A percentile compares a stretch with the other conserved stretches of the same genome.
phyloP scores from a whole-genome alignment of 2,888 invertebrate species.

The Hyposoter didymator region DNA sequence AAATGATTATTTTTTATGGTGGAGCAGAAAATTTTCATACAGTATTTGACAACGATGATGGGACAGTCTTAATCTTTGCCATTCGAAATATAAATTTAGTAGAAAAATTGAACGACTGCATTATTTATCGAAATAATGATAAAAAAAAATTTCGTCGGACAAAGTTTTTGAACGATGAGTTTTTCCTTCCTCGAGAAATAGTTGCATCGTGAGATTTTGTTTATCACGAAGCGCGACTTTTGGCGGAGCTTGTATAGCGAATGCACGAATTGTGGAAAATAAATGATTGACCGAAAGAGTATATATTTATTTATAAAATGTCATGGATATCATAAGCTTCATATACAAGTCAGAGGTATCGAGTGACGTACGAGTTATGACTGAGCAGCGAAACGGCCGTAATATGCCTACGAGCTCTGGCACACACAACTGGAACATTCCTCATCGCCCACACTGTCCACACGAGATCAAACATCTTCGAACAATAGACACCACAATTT shows the following conservation, averaged over 20 bases:
- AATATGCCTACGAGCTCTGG: conserved; percentile 61
- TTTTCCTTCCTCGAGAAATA: no score
- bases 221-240: not conserved
- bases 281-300: conserved; percentile 14
- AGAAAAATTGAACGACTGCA: no score
- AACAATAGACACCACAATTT: conserved; percentile 72
- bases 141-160: no score
- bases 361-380: conserved; percentile 75
- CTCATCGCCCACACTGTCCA: conserved; percentile 70
- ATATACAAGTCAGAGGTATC: conserved; percentile 59
- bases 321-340: conserved; percentile 17
- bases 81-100: no score
- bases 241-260: not conserved
- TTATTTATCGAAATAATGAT: no score
- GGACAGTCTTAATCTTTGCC: no score
- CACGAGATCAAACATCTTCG: conserved; percentile 71
- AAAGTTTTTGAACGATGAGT: no score
- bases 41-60: no score
- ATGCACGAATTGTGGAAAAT: conserved; percentile 47
- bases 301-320: conserved; percentile 20
- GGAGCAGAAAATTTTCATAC: no score
- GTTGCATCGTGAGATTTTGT: no score
- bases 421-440: conserved; percentile 69
- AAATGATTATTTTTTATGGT: no score
- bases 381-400: conserved; percentile 66